Evolutionary conservation across 2,888 invertebrate species (phyloP).

Genomic region (Erannis defoliaria): DNA sequence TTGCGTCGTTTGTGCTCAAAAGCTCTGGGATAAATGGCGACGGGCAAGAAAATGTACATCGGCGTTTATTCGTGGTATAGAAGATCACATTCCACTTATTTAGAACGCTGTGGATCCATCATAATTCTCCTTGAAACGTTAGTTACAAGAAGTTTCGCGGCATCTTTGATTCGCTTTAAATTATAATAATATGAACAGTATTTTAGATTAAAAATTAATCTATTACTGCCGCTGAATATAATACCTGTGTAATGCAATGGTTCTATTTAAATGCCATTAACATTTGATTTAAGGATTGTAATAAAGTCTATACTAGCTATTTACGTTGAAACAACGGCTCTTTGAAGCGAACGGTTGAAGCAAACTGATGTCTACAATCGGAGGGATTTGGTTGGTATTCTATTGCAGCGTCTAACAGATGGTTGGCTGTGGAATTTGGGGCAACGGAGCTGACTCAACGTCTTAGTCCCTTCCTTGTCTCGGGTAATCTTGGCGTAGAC

Average conservation of each 20-base stretch:
- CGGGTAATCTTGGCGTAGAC: slow-evolving; percentile 59
- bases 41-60: background rate
- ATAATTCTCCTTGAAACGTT: too few species aligned
- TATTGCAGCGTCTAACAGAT: slow-evolving; percentile 63
- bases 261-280: slow-evolving; percentile 54
- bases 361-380: slow-evolving; percentile 52
- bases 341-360: slow-evolving; percentile 52
- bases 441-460: slow-evolving; percentile 82
- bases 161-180: too few species aligned
- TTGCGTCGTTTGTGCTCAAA: slow-evolving; percentile 39
- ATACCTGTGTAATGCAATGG: slow-evolving; percentile 23
- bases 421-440: slow-evolving; percentile 83
- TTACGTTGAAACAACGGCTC: slow-evolving; percentile 67
- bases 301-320: slow-evolving; percentile 67
- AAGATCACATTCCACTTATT: too few species aligned
- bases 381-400: slow-evolving; percentile 59
- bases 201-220: background rate
- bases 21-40: slow-evolving; percentile 22
- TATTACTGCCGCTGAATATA: slow-evolving; percentile 14
- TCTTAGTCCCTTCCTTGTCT: slow-evolving; percentile 78
- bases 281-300: slow-evolving; percentile 51
- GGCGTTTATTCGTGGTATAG: too few species aligned
- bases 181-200: too few species aligned
- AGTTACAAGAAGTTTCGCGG: too few species aligned
- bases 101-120: too few species aligned